Evolutionary conservation across 2,113 vertebrate species (phyloP), one percentile per base, ranked within the genome.

Genomic region (Paradisaea rubra): DNA sequence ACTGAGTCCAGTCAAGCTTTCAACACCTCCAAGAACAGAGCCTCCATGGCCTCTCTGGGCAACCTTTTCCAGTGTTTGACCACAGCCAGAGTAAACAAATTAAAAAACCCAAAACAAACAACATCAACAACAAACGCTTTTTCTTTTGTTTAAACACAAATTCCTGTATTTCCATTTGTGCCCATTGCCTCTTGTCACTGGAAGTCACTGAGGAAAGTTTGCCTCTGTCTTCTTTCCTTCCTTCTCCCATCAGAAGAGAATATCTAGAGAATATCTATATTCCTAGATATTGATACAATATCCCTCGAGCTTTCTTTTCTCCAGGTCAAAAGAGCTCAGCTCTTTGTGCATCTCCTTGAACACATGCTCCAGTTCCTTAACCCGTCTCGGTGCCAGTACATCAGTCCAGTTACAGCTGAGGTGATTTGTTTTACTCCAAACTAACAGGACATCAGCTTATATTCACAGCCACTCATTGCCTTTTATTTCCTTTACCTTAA

Each of bases 401-500:
- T 31, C 10, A 61, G 10, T 23, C 25, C 78, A 39, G 33, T n/a
- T 49, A 78, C 4, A 63, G 15, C 28, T 39, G 10, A 56, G 22
- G 6, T 15, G 8, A 88, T 33, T 42, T 61, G 23, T 45, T 72
- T 25, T 17, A 61, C 33, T 94, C 57, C 45, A 74, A 39, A 70
- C 31, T 20, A 94, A 64, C 9, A 63, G 37, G 15, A 45, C 14
- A 81, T 56, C 77, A 86, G 8, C 14, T 68, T 39, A 15, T 35
- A 86, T 31, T 88, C 59, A 73, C 10, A 79, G 19, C 37, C n/a
- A 68, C 11, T 60, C 15, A 11, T 13, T 41, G 47, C 11, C 31
- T 85, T 91, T 41, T 68, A 68, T 54, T 81, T 84, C 35, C 44
- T 78, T 95, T 95, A 99, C 99, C 98, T 99, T 98, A 64, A 99